Conservation (phyloP, 2,888 invertebrate genomes). For the Tholera decimalis region DNA sequence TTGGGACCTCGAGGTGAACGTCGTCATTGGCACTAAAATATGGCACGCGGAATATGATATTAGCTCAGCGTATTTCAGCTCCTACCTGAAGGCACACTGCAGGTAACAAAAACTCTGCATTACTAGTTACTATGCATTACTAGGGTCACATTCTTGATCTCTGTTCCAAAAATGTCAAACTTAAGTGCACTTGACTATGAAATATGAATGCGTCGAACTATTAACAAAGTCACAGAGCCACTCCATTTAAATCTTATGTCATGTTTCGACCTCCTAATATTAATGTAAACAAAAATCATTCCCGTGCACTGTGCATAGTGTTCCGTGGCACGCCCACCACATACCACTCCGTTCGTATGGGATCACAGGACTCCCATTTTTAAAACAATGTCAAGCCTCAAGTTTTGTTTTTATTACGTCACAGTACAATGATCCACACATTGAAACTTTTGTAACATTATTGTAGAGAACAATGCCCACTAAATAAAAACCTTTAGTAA, state of each 20-base stretch:
- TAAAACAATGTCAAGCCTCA: slow-evolving; percentile 63
- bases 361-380: slow-evolving; percentile 51
- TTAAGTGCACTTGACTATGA: slow-evolving; percentile 19
- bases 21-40: slow-evolving; percentile 22
- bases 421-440: slow-evolving; percentile 61
- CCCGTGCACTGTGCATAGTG: slow-evolving; percentile 9
- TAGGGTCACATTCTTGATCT: slow-evolving; percentile 11
- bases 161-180: slow-evolving; percentile 9
- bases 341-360: slow-evolving; percentile 45
- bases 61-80: neutral
- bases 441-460: slow-evolving; percentile 57
- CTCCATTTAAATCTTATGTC: slow-evolving; percentile 51
- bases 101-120: neutral
- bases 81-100: neutral
- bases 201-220: slow-evolving; percentile 1
- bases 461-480: slow-evolving; percentile 58
- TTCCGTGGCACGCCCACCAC: slow-evolving; percentile 48
- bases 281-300: slow-evolving; percentile 57
- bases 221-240: slow-evolving; percentile 27
- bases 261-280: slow-evolving; percentile 41
- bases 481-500: slow-evolving; percentile 58
- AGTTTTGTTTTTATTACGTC: slow-evolving; percentile 60
- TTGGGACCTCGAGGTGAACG: slow-evolving; percentile 48
- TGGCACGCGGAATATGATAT: slow-evolving; percentile 30
- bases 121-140: neutral